A percentile compares a stretch with the other conserved stretches of the same genome.
phyloP scores from a whole-genome alignment of 2,888 invertebrate genomes.

The Parochlus steinenii region DNA sequence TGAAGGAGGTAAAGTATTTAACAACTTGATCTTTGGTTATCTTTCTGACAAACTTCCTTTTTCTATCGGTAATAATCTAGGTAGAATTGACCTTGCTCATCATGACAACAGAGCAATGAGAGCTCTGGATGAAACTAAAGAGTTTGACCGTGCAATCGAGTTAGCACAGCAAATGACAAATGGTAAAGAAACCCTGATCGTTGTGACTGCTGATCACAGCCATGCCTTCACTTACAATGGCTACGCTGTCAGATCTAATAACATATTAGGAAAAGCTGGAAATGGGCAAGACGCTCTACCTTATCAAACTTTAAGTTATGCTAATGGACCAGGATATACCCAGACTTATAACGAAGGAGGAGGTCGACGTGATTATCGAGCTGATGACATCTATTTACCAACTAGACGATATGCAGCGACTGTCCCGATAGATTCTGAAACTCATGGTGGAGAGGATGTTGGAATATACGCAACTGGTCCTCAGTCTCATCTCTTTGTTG shows the following conservation, averaged over 20 bases:
- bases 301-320: constrained; percentile 53
- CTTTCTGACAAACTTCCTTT: too few species aligned
- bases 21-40: too few species aligned
- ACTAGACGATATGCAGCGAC: constrained; percentile 1
- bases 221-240: constrained; percentile 62
- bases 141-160: constrained; percentile 52
- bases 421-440: neutral
- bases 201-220: constrained; percentile 67
- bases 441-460: constrained; percentile 10
- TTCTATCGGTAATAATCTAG: too few species aligned
- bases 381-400: neutral
- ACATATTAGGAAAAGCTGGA: constrained; percentile 33
- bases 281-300: constrained; percentile 40
- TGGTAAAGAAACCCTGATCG: constrained; percentile 52
- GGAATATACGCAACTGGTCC: constrained; percentile 49
- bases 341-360: constrained; percentile 18
- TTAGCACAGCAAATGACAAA: constrained; percentile 43
- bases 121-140: constrained; percentile 62
- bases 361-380: constrained; percentile 9
- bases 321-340: constrained; percentile 51
- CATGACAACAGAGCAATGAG: constrained; percentile 47
- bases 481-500: constrained; percentile 64
- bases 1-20: constrained; percentile 37
- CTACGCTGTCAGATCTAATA: constrained; percentile 44
- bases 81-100: constrained; percentile 50